Evolutionary conservation across 2,888 invertebrate genomes (phyloP), one percentile per base, ranked within the genome.

Genomic region (Brachycybe producta): DNA sequence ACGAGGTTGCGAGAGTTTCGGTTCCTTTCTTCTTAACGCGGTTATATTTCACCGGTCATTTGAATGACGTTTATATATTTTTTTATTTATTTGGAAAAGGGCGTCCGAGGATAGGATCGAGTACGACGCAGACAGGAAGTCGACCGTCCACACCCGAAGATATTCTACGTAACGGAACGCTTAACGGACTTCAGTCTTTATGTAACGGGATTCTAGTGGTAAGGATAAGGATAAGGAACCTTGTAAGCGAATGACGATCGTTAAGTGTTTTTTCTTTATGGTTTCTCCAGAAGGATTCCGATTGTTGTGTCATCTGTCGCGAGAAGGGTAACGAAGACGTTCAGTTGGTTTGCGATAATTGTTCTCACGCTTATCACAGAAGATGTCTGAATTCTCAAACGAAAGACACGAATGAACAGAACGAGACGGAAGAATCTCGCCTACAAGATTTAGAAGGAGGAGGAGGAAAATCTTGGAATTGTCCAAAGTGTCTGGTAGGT

Each of bases 401-500:
- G 11, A 15, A 8, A 26, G 53, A 50, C 13, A 11, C 5, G n/a
- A 36, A 7, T 15, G 45, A 51, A n/a, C n/a, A n/a, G n/a, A n/a
- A n/a, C n/a, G n/a, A n/a, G n/a, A n/a, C n/a, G n/a, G n/a, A n/a
- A n/a, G n/a, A n/a, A n/a, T n/a, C 17, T 23, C 51, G 11, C n/a
- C n/a, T n/a, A n/a, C n/a, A n/a, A n/a, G 28, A 52, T 17, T 23
- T 27, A 13, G 30, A n/a, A 24, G 32, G 24, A 21, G 17, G 40
- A 2, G 27, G 39, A 24, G n/a, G 32, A n/a, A 26, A 38, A 15
- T 30, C 43, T 17, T 51, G 53, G 53, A 40, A 34, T 21, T 53
- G 53, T 46, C 53, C 44, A 21, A 49, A 53, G 24, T 53, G 53
- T 23, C 38, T 27, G 35, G 48, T 48, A 47, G 19, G 35, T 44